Percentiles rank a stretch among this genome's conserved stretches.
phyloP scores from a whole-genome alignment of 2,797 vertebrate genomes.

The Myiothlypis coronata region DNA sequence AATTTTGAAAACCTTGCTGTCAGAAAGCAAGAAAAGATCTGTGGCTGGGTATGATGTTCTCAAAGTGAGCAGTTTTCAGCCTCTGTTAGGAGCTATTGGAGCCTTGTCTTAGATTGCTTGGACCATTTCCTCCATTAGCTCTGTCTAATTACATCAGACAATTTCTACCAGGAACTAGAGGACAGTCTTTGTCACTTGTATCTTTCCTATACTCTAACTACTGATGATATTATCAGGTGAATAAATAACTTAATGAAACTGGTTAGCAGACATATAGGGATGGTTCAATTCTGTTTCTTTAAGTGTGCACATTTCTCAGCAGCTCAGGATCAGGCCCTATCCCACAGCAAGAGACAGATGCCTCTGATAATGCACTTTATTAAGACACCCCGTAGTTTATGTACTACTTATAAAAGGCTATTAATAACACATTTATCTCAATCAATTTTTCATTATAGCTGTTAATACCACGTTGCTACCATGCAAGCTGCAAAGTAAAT shows the following conservation, averaged over 20 bases:
- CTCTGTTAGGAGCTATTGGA: neutral
- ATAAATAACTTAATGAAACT: neutral
- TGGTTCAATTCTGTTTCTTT: neutral
- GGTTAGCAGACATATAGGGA: neutral
- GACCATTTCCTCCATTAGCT: neutral
- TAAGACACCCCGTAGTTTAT: neutral
- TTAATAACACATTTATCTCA: slow-evolving; percentile 54
- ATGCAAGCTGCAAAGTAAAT: slow-evolving; percentile 35
- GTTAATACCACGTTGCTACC: slow-evolving; percentile 21
- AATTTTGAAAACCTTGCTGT: neutral
- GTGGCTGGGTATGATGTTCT: neutral
- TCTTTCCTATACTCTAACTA: neutral
- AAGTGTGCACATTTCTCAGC: neutral
- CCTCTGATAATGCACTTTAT: neutral
- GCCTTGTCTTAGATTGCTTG: neutral
- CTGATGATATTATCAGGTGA: neutral
- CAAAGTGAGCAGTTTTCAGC: neutral
- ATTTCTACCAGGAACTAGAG: neutral
- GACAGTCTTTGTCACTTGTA: neutral
- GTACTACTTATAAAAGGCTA: neutral
- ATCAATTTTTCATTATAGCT: slow-evolving; percentile 50
- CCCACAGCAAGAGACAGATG: neutral
- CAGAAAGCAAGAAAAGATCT: neutral
- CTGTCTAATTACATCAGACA: neutral
- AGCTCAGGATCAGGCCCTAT: neutral